Evolutionary conservation across 2,797 vertebrate species (phyloP).

Genomic region (Cirrhinus molitorella): DNA sequence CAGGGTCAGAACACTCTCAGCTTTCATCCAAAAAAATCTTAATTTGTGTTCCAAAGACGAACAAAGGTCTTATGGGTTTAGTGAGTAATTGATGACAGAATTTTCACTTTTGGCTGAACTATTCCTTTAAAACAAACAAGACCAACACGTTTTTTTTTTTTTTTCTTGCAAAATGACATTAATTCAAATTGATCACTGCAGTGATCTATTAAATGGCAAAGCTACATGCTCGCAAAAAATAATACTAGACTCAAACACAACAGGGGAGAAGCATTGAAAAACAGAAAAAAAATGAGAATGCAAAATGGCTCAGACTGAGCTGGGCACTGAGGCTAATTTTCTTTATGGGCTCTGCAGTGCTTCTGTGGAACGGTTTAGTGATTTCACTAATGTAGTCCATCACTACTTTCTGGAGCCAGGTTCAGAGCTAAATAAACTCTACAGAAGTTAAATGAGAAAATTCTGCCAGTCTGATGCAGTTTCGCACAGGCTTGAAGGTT

Average conservation of each 20-base stretch:
- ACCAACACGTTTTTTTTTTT: neutral
- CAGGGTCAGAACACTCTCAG: no score
- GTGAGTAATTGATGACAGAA: no score
- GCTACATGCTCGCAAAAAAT: neutral
- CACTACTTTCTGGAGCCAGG: conserved; percentile 32
- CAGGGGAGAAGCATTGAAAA: conserved; percentile 4
- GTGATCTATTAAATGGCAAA: neutral
- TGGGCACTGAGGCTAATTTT: conserved; percentile 39
- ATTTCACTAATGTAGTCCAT: conserved; percentile 44
- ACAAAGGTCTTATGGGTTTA: no score
- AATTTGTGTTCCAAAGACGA: no score
- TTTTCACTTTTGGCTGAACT: no score
- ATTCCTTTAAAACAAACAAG: neutral
- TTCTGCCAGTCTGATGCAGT: conserved; percentile 22
- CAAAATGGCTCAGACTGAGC: conserved; percentile 22
- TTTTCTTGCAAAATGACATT: neutral
- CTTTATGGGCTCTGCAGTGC: conserved; percentile 58
- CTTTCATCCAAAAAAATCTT: no score
- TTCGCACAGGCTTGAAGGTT: conserved; percentile 25
- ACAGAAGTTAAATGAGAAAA: conserved; percentile 36
- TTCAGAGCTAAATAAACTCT: conserved; percentile 39
- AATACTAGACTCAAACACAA: conserved; percentile 24
- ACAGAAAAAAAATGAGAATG: conserved; percentile 3
- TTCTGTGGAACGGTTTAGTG: conserved; percentile 40
- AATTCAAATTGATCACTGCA: neutral